Conservation (phyloP, 2,888 invertebrate genomes). For the Anorthoa munda region DNA sequence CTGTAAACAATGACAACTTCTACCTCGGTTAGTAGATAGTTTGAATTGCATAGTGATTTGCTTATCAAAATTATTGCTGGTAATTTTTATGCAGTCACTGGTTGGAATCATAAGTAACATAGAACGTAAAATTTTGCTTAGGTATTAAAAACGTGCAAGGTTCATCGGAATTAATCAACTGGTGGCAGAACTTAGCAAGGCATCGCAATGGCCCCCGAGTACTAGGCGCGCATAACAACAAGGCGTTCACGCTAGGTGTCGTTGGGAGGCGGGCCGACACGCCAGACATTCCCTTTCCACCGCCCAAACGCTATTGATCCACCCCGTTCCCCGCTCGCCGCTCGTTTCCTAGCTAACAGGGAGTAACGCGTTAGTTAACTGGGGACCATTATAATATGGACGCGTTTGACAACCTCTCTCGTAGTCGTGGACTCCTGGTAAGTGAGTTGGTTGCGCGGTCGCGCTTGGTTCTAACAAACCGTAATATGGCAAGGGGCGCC, state of each 20-base stretch:
- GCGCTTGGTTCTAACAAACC: conserved; percentile 65
- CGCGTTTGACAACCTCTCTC: conserved; percentile 74
- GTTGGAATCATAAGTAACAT: not conserved
- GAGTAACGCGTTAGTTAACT: conserved; percentile 72
- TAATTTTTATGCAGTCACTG: not conserved
- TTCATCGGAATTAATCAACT: conserved; percentile 63
- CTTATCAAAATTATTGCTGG: not conserved
- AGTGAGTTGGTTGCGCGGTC: conserved; percentile 72
- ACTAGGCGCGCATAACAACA: conserved; percentile 87
- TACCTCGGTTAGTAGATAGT: conserved; percentile 48
- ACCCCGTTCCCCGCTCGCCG: conserved; percentile 76
- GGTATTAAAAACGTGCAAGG: conserved; percentile 29
- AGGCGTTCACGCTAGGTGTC: conserved; percentile 87
- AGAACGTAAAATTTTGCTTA: conserved; percentile 2
- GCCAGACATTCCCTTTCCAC: conserved; percentile 87
- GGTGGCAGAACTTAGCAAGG: conserved; percentile 70
- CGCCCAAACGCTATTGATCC: conserved; percentile 86
- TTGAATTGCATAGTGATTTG: conserved; percentile 26
- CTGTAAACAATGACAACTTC: conserved; percentile 75
- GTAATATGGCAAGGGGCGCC: conserved; percentile 57
- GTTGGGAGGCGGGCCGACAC: conserved; percentile 86
- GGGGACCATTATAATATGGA: conserved; percentile 77
- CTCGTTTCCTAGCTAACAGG: conserved; percentile 71
- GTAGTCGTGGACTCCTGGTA: conserved; percentile 83
- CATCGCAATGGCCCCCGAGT: conserved; percentile 79